These are phyloP conservation scores for Chloroclysta siterata DNA, from an alignment of 2,888 invertebrate genomes.

Conservation along the genomic window DNA sequence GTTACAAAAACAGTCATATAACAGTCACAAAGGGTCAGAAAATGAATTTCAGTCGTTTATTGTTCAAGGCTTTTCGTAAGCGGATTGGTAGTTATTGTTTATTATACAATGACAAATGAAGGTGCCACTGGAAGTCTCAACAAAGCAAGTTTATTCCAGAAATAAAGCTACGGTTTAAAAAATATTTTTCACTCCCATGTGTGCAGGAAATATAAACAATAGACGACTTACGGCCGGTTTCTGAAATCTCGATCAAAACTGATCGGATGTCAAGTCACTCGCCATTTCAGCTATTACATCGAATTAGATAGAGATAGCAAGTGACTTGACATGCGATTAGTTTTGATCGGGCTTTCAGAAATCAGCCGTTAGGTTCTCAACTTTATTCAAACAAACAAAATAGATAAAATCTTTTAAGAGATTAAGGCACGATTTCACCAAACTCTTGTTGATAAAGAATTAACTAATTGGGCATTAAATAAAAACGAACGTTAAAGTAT, in stretches of 20 bases:
- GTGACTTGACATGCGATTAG: no score
- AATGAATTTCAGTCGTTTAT: background rate
- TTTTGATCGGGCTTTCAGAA: no score
- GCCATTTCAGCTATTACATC: no score
- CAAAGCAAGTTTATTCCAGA: conserved; percentile 4
- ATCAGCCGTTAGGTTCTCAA: no score
- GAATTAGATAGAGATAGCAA: no score
- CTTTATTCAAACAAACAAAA: background rate
- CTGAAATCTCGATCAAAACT: no score
- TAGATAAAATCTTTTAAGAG: background rate
- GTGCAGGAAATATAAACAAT: background rate
- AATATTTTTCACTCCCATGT: conserved; percentile 3
- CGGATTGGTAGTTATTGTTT: conserved; percentile 18
- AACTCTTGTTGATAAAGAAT: no score
- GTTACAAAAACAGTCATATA: background rate
- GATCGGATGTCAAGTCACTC: no score
- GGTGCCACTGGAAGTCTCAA: conserved; percentile 7
- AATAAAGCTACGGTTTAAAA: background rate
- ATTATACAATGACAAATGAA: background rate
- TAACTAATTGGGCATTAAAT: no score
- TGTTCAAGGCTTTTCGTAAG: conserved; percentile 18
- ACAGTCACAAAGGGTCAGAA: background rate
- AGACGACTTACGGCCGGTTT: conserved; percentile 3
- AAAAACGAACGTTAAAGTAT: no score
- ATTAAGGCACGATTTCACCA: background rate